Base-by-base conservation (phyloP, 2,113 vertebrate genomes). In the Siniperca knerii region DNA sequence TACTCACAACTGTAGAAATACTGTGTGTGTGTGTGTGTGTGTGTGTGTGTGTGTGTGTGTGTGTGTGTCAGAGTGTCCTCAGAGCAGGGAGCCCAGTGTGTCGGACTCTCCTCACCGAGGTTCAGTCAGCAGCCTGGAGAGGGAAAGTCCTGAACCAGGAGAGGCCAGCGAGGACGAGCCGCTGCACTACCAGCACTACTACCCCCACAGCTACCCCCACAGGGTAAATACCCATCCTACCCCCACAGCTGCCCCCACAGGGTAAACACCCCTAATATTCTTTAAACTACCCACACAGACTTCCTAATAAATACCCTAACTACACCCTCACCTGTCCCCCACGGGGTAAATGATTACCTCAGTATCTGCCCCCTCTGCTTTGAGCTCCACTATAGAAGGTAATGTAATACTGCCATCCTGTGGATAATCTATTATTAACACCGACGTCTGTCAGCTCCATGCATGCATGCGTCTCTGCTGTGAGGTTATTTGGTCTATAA, bases 131-230 rank as follows among this genome's bases (percentile, higher is more conserved):
- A 94, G 94, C n/a, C 75, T 90, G 58, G 94, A 94, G n/a, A 73
- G 84, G 77, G 91, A 93, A 52, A 94, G 94, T 86, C 93, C 90
- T 0, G 91, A 93, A 79, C 90, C 93, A 13, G 91, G 92, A 75
- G 94, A 93, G 87, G 92, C 92, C 81, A 94, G 94, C 23, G 90
- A 94, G n/a, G 89, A 94, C 15, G 91, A 93, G 76, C 86, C 74
- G 2, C 81, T 91, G 48, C 79, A 83, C 52, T 90, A 87, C 84
- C 84, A 85, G 15, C 68, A 81, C 68, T 89, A 87, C 81, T 89
- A 78, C 81, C 83, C 85, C 75, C 81, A 87, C 70, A 82, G 73
- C 61, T 83, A 80, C 81, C 60, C 79, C 76, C 89, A 88, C 48
- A 85, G 86, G 92, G 92, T 93, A 90, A 85, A 73, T 60, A 55